phyloP scores from a whole-genome alignment of 2,888 invertebrate species.

The Exephanes ischioxanthus region DNA sequence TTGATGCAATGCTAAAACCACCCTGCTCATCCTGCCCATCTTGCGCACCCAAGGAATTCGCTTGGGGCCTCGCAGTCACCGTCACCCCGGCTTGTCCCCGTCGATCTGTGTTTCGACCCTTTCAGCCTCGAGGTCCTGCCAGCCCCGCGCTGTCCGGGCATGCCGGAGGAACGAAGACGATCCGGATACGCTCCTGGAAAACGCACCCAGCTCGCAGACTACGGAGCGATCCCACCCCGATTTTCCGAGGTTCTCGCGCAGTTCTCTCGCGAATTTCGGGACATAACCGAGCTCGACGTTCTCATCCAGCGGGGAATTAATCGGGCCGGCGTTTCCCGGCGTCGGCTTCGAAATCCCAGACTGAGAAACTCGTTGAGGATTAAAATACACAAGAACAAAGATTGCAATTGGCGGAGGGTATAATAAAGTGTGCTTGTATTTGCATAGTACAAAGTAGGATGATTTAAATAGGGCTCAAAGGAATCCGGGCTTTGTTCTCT shows the following conservation, averaged over 20 bases:
- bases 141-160: neutral
- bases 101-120: neutral
- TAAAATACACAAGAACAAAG: slow-evolving; percentile 7
- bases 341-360: slow-evolving; percentile 56
- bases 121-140: neutral
- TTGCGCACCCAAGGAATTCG: slow-evolving; percentile 28
- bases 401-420: neutral
- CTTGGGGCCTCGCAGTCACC: slow-evolving; percentile 6
- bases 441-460: slow-evolving; percentile 13
- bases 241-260: slow-evolving; percentile 23
- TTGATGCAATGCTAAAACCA: slow-evolving; percentile 54
- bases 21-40: neutral
- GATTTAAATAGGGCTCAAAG: slow-evolving; percentile 19
- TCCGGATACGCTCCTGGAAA: slow-evolving; percentile 53
- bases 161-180: neutral
- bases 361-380: slow-evolving; percentile 21
- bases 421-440: neutral
- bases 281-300: slow-evolving; percentile 56
- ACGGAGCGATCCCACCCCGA: slow-evolving; percentile 18
- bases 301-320: slow-evolving; percentile 66
- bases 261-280: slow-evolving; percentile 48
- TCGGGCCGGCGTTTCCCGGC: slow-evolving; percentile 34
- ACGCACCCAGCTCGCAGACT: slow-evolving; percentile 43
- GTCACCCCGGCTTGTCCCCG: neutral
- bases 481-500: slow-evolving; percentile 1